Conservation (phyloP, 2,797 vertebrate species). For the Oophaga sylvatica region DNA sequence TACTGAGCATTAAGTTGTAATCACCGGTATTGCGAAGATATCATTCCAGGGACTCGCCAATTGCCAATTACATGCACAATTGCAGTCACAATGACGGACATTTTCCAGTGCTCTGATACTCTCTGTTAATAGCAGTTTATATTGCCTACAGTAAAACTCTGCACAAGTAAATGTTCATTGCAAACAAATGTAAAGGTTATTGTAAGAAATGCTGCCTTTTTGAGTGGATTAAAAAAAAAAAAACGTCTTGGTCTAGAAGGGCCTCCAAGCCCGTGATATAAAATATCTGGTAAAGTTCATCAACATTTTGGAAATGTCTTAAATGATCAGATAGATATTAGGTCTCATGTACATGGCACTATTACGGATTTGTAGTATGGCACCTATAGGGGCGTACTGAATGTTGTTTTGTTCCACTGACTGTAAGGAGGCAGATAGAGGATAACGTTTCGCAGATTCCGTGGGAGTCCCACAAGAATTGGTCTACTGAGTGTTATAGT, state of each 20-base stretch:
- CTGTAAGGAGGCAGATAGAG: too few species aligned
- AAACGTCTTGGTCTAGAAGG: neutral
- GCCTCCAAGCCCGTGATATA: neutral
- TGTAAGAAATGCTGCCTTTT: neutral
- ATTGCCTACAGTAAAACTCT: neutral
- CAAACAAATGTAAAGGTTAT: neutral
- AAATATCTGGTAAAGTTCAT: neutral
- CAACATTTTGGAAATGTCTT: neutral
- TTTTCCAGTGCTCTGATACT: neutral
- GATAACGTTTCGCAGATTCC: too few species aligned
- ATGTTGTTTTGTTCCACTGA: too few species aligned
- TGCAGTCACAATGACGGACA: neutral
- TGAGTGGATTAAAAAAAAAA: neutral
- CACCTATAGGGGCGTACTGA: too few species aligned
- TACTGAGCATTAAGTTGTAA: constrained; percentile 1
- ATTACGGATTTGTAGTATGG: neutral
- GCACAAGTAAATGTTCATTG: neutral
- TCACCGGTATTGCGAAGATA: neutral
- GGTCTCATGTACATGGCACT: neutral
- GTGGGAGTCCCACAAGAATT: too few species aligned
- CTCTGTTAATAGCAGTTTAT: neutral
- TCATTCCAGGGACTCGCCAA: neutral
- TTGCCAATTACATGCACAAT: constrained; percentile 13
- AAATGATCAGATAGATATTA: neutral
- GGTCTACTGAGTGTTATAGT: too few species aligned